Evolutionary conservation across 1,140 invertebrate species (phyloP).

Genomic region (Coptotermes formosanus): DNA sequence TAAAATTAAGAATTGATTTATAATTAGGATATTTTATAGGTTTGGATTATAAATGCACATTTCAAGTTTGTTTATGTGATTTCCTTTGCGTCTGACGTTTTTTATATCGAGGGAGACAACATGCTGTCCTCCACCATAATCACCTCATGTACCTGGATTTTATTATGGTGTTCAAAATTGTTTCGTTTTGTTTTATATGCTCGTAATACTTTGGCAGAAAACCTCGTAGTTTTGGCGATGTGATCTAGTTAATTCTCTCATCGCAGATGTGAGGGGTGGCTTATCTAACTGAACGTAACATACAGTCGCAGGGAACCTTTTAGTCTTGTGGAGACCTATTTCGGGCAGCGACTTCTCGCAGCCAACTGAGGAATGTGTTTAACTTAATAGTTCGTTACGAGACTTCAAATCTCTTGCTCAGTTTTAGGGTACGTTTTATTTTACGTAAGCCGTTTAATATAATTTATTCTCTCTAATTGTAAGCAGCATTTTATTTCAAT

Average conservation of each 20-base stretch:
- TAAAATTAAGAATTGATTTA: too few species aligned
- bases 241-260: background rate
- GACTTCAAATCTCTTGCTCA: background rate
- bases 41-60: background rate
- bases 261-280: background rate
- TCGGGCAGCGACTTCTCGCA: background rate
- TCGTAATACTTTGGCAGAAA: background rate
- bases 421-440: background rate
- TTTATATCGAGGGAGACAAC: background rate
- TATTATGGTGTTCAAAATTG: background rate
- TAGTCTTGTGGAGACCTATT: background rate
- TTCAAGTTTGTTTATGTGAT: background rate
- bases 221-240: background rate
- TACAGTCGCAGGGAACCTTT: background rate
- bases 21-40: background rate
- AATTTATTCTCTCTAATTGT: background rate
- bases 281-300: background rate
- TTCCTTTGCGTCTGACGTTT: background rate
- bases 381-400: background rate
- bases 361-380: too few species aligned
- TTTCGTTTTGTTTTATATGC: background rate
- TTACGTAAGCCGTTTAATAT: background rate
- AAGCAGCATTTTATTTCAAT: too few species aligned
- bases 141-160: background rate
- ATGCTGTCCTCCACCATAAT: background rate